phyloP scores from a whole-genome alignment of 2,797 vertebrate species.

The Otolemur crassicaudatus region DNA sequence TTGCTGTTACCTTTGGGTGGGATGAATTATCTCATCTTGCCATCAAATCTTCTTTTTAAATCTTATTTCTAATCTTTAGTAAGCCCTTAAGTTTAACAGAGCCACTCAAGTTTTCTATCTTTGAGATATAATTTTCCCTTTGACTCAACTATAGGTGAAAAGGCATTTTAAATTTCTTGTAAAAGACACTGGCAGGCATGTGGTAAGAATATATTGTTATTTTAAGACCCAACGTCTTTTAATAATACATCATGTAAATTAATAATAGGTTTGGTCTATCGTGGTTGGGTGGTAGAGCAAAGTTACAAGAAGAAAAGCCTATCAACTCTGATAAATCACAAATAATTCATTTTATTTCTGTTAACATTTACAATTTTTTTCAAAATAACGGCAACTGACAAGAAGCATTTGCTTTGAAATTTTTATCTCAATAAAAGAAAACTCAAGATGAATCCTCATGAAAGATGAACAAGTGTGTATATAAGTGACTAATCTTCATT shows the following conservation, averaged over 20 bases:
- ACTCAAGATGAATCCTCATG: slow-evolving; percentile 83
- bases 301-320: not conserved
- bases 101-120: slow-evolving; percentile 25
- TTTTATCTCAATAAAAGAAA: slow-evolving; percentile 87
- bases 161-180: slow-evolving; percentile 69
- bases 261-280: slow-evolving; percentile 3
- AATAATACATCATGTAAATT: slow-evolving; percentile 34
- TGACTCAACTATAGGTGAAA: slow-evolving; percentile 70
- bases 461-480: slow-evolving; percentile 83
- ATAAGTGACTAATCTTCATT: slow-evolving; percentile 85
- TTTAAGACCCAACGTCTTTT: slow-evolving; percentile 62
- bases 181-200: slow-evolving; percentile 55
- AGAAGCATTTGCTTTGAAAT: slow-evolving; percentile 81
- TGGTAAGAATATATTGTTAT: slow-evolving; percentile 54
- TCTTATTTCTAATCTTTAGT: slow-evolving; percentile 48
- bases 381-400: slow-evolving; percentile 85
- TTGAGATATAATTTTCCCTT: slow-evolving; percentile 57
- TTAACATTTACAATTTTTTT: slow-evolving; percentile 81
- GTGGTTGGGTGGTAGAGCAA: not conserved
- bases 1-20: not conserved
- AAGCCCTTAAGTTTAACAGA: not conserved
- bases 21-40: slow-evolving; percentile 47
- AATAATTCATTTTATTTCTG: slow-evolving; percentile 73
- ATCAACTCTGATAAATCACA: slow-evolving; percentile 17
- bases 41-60: slow-evolving; percentile 13